phyloP scores from a whole-genome alignment of 2,797 vertebrate genomes.

The Rhinoraja longicauda region DNA sequence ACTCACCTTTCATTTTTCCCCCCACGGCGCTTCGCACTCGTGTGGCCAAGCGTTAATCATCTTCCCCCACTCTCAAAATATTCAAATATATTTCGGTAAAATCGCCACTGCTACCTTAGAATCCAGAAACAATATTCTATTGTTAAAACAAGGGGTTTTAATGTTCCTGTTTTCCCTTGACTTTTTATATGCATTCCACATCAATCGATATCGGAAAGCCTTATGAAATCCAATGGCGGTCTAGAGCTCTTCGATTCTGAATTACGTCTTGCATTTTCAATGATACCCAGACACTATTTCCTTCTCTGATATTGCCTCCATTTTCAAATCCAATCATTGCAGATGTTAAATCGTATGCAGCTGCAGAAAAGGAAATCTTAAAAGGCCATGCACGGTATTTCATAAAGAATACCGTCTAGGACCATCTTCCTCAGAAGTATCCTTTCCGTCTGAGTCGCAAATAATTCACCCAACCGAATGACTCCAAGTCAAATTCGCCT shows the following conservation, averaged over 20 bases:
- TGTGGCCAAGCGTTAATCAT: neutral
- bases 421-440: neutral
- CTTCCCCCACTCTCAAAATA: neutral
- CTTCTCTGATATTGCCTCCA: conserved; percentile 10
- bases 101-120: neutral
- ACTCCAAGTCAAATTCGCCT: neutral
- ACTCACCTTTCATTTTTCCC: conserved; percentile 10
- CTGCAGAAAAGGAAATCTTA: neutral
- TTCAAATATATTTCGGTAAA: neutral
- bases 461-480: neutral
- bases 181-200: neutral
- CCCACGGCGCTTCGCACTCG: neutral
- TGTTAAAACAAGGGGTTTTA: neutral
- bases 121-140: conserved; percentile 14
- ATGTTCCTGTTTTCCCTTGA: neutral
- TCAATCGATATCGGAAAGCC: conserved; percentile 25
- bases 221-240: conserved; percentile 29
- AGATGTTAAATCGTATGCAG: neutral
- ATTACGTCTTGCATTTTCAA: neutral
- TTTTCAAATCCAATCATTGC: neutral
- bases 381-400: neutral
- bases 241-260: neutral
- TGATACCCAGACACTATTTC: neutral
- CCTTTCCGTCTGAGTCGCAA: neutral
- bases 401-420: neutral